Base-by-base conservation (phyloP, 2,888 invertebrate genomes). In the Nomada goodeniana region DNA sequence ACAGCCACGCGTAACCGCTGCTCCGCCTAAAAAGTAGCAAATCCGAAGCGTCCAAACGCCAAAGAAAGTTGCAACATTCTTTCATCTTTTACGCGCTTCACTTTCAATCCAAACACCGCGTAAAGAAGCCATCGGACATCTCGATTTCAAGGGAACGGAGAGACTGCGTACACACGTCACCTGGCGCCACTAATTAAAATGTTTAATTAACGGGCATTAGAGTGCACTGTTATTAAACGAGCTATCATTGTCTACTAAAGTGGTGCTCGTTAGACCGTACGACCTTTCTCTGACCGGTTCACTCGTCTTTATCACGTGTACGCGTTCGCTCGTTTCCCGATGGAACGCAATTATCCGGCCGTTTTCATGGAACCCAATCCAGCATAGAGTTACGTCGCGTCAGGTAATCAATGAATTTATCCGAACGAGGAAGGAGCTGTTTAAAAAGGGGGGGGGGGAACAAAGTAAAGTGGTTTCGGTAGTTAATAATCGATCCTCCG, bases 361-460 rank as follows among this genome's bases (percentile, higher is more conserved):
- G 61, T 73, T 81, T 82, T 81, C 69, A 69, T 68, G 81, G 42
- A 82, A 82, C 80, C 26, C 71, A 63, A 80, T 61, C 71, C 23
- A 42, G 70, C 63, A 2, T 80, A 59, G 63, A 80, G 67, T 82
- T 82, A 82, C 81, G 81, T 64, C 72, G 81, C 65, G 68, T 23
- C 55, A 20, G 53, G 18, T 75, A 82, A 80, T 76, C 76, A 76
- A 13, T 44, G 44, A 63, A 55, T 70, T 53, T 70, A 13, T 36
- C 44, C 36, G 7, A 74, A 69, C 63, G 52, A 82, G 78, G 82
- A 83, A 78, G 60, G 59, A 71, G 50, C 44, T 69, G 67, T 63
- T 84, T 86, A 82, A 74, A 76, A 80, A 60, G 11, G 7, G 10
- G 3, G 65, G 77, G 75, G 7, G 36, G 29, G 7, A 11, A 11